A percentile compares a stretch with the other conserved stretches of the same genome.
Evolutionary conservation across 2,888 invertebrate species (phyloP).

Genomic region (Heliconius ethilla): DNA sequence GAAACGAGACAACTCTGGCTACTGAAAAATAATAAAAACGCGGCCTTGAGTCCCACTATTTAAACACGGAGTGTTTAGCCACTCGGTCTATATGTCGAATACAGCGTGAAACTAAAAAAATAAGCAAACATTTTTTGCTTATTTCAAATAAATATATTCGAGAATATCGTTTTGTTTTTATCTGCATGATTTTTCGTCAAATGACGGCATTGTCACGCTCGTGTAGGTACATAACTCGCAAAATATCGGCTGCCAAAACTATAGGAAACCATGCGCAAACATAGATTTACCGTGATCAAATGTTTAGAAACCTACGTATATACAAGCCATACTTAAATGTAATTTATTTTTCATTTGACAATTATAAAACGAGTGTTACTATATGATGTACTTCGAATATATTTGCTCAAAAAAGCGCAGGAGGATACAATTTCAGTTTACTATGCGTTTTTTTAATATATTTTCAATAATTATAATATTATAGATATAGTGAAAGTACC

Average conservation of each 20-base stretch:
- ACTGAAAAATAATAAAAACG: neutral
- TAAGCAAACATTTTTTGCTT: neutral
- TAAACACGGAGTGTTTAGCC: neutral
- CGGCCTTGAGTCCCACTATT: neutral
- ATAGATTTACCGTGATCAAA: neutral
- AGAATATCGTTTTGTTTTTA: conserved; percentile 15
- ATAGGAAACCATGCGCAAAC: neutral
- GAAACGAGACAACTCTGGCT: neutral
- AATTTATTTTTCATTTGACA: neutral
- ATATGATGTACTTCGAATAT: no score
- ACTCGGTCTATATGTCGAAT: neutral
- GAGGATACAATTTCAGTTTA: no score
- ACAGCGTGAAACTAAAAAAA: neutral
- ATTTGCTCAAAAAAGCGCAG: no score
- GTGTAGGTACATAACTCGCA: neutral
- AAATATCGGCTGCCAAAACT: neutral
- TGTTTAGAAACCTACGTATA: neutral
- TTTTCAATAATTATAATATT: no score
- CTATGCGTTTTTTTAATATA: no score
- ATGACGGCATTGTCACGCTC: conserved; percentile 6
- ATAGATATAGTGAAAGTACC: neutral
- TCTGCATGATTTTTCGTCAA: neutral
- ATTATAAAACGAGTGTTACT: no score
- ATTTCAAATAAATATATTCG: neutral
- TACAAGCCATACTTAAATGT: neutral